A percentile compares a stretch with the other conserved stretches of the same genome.
Conservation (phyloP, 1,140 invertebrate species). For the Lutraria rhynchaena region DNA sequence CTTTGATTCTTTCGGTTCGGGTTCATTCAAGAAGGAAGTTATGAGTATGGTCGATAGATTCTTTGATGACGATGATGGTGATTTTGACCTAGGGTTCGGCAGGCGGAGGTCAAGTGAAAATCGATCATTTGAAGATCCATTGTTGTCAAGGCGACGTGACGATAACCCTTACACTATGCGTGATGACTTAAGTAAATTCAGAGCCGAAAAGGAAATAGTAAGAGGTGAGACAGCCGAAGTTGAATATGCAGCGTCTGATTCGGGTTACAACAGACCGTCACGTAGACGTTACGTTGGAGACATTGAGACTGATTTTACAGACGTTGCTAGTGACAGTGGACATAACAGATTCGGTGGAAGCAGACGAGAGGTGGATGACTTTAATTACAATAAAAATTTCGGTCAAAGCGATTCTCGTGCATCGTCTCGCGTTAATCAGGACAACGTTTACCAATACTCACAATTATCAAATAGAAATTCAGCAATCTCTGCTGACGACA, state of each 20-base stretch:
- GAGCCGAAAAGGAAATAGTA: not conserved
- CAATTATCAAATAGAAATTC: constrained; percentile 5
- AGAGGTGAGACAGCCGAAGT: not conserved
- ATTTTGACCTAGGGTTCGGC: constrained; percentile 22
- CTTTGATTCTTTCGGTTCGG: not conserved
- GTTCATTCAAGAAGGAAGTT: constrained; percentile 40
- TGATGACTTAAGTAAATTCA: constrained; percentile 25
- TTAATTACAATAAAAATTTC: not conserved
- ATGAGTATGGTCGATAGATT: constrained; percentile 49
- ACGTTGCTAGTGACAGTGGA: constrained; percentile 42
- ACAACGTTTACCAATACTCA: constrained; percentile 20
- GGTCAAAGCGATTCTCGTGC: not conserved
- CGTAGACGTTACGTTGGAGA: not conserved
- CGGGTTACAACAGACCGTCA: not conserved
- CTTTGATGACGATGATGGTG: constrained; percentile 50
- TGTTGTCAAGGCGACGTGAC: not conserved
- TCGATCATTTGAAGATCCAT: not conserved
- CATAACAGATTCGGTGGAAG: constrained; percentile 7
- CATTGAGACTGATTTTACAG: constrained; percentile 18
- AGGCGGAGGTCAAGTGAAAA: not conserved
- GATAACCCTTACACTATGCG: constrained; percentile 42
- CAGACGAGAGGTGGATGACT: not conserved
- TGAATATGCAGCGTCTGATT: constrained; percentile 47
- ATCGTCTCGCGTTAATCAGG: not conserved
- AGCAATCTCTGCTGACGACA: constrained; percentile 42